A percentile compares a stretch with the other conserved stretches of the same genome.
Evolutionary conservation across 2,797 vertebrate genomes (phyloP).

Genomic region (Bryconaethiops microstoma): DNA sequence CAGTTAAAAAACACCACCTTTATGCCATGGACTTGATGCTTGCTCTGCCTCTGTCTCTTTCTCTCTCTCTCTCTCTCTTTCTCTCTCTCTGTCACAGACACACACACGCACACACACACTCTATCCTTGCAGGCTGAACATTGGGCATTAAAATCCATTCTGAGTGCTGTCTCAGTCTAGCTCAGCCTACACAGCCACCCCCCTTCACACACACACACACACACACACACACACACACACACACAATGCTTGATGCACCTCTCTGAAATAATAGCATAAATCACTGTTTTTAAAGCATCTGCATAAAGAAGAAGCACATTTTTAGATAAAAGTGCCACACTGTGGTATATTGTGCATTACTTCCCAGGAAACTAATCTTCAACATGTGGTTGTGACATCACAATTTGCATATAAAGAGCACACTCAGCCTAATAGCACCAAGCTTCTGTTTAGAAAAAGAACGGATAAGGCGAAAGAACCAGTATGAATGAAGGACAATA

Average conservation of each 20-base stretch:
- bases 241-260: slow-evolving; percentile 32
- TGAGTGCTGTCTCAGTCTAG: background rate
- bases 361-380: too few relatives aligned
- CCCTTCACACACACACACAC: background rate
- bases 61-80: background rate
- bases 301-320: background rate
- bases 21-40: background rate
- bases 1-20: background rate
- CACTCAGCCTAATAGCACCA: background rate
- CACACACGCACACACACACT: too few relatives aligned
- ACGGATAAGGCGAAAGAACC: background rate
- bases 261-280: background rate
- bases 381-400: background rate
- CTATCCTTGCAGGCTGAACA: background rate
- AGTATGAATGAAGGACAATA: background rate
- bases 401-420: background rate
- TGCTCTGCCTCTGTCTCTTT: slow-evolving; percentile 23
- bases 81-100: background rate
- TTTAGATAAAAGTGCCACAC: too few relatives aligned
- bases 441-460: background rate
- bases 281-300: background rate
- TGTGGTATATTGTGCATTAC: too few relatives aligned
- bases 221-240: slow-evolving; percentile 9
- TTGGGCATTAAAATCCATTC: background rate
- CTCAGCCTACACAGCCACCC: slow-evolving; percentile 1